A percentile compares a stretch with the other conserved stretches of the same genome.
These are phyloP conservation scores for Pteropus rufus DNA, from an alignment of 2,797 vertebrate species.

Conservation along the genomic window DNA sequence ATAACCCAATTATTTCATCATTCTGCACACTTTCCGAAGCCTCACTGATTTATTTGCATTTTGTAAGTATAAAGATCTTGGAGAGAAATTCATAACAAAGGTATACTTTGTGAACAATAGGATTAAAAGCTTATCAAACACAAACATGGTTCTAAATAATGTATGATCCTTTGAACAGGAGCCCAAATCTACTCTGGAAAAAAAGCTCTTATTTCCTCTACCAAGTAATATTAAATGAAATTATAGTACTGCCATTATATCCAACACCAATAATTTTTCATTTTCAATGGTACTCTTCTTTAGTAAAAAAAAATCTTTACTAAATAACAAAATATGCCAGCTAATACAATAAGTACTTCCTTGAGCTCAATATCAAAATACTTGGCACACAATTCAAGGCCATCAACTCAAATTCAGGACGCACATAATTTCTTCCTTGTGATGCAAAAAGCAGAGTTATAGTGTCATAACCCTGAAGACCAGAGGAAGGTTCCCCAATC, in stretches of 20 bases:
- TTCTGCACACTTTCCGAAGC: conserved; percentile 24
- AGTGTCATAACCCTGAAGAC: background rate
- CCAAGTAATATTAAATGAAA: conserved; percentile 57
- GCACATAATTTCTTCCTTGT: background rate
- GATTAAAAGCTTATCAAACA: conserved; percentile 61
- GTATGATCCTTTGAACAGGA: conserved; percentile 51
- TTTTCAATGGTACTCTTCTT: conserved; percentile 48
- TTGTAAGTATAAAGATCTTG: conserved; percentile 24
- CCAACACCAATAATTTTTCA: conserved; percentile 59
- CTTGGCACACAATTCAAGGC: conserved; percentile 32
- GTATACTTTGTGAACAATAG: conserved; percentile 25
- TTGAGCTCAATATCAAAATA: conserved; percentile 15
- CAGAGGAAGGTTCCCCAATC: background rate
- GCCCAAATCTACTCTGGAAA: conserved; percentile 40
- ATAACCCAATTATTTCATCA: background rate
- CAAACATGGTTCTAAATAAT: conserved; percentile 66
- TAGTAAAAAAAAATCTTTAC: conserved; percentile 66
- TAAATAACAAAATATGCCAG: conserved; percentile 60
- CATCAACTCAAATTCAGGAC: background rate
- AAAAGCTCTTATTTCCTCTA: conserved; percentile 53
- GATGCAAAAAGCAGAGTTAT: background rate
- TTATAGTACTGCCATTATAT: conserved; percentile 59
- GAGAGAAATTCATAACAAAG: conserved; percentile 44
- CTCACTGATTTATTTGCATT: conserved; percentile 46
- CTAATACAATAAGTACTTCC: conserved; percentile 50